Conservation (phyloP, 2,888 invertebrate genomes). For the Drosophila mimetica region DNA sequence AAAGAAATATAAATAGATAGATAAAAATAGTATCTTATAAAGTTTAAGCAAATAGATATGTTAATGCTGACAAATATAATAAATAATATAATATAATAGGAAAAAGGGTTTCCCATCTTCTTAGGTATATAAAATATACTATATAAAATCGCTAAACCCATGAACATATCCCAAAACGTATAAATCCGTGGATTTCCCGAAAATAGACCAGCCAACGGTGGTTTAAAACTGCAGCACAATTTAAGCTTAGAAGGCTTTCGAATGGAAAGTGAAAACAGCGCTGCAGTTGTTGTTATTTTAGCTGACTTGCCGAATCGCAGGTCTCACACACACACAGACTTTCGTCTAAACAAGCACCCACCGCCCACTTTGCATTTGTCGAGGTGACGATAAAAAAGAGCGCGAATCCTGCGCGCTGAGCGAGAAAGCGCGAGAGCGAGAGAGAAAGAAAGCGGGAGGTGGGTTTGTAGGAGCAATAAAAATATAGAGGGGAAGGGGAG, state of each 20-base stretch:
- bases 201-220: slow-evolving; percentile 3
- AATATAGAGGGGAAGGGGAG: slow-evolving; percentile 3
- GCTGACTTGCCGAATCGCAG: slow-evolving; percentile 43
- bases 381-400: slow-evolving; percentile 56
- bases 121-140: too few species aligned
- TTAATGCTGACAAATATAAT: too few species aligned
- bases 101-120: too few species aligned
- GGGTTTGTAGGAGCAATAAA: slow-evolving; percentile 6
- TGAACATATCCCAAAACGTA: not conserved
- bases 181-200: not conserved
- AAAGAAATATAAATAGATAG: too few species aligned
- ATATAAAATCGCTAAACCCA: too few species aligned
- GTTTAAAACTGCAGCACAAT: slow-evolving; percentile 18
- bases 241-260: slow-evolving; percentile 45
- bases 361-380: slow-evolving; percentile 5
- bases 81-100: too few species aligned
- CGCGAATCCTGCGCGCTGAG: slow-evolving; percentile 72
- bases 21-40: too few species aligned
- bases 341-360: slow-evolving; percentile 20
- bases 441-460: slow-evolving; percentile 13
- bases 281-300: slow-evolving; percentile 65
- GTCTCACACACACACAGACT: slow-evolving; percentile 18
- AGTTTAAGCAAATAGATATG: too few species aligned
- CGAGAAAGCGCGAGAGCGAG: slow-evolving; percentile 29
- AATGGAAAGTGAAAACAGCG: slow-evolving; percentile 72